Evolutionary conservation across 2,113 vertebrate genomes (phyloP).

Genomic region (Boulengeromyrus knoepffleri): DNA sequence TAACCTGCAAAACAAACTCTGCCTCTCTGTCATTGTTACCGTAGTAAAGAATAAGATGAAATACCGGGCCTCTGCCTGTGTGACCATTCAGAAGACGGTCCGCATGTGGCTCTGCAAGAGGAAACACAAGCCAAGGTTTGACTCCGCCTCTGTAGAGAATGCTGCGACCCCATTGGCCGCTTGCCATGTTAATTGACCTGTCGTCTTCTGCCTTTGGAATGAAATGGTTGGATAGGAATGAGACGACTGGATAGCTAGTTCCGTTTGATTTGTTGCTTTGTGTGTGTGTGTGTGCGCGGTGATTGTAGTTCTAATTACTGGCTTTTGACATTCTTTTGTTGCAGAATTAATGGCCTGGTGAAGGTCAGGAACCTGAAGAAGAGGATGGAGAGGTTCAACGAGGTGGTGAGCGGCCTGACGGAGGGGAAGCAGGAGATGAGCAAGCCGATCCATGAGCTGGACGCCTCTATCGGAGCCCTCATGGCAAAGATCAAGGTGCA

Average conservation of each 20-base stretch:
- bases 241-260: neutral
- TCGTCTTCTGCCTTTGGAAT: neutral
- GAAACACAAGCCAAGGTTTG: slow-evolving; percentile 94
- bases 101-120: slow-evolving; percentile 97
- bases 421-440: slow-evolving; percentile 86
- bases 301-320: neutral
- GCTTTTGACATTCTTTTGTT: neutral
- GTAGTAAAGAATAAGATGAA: slow-evolving; percentile 93
- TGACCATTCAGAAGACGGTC: slow-evolving; percentile 94
- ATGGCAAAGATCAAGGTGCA: slow-evolving; percentile 86
- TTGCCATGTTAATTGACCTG: neutral
- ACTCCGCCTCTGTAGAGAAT: slow-evolving; percentile 5
- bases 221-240: neutral
- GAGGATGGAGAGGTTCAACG: slow-evolving; percentile 78
- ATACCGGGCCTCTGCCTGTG: slow-evolving; percentile 85
- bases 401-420: slow-evolving; percentile 81
- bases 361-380: slow-evolving; percentile 83
- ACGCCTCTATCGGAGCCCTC: slow-evolving; percentile 71
- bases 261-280: neutral
- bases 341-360: slow-evolving; percentile 83
- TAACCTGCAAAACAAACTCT: neutral
- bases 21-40: slow-evolving; percentile 5
- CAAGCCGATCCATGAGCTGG: slow-evolving; percentile 79
- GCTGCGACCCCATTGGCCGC: neutral
- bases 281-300: neutral